These are phyloP conservation scores for Scalopus aquaticus DNA, from an alignment of 2,113 vertebrate species.

Conservation along the genomic window DNA sequence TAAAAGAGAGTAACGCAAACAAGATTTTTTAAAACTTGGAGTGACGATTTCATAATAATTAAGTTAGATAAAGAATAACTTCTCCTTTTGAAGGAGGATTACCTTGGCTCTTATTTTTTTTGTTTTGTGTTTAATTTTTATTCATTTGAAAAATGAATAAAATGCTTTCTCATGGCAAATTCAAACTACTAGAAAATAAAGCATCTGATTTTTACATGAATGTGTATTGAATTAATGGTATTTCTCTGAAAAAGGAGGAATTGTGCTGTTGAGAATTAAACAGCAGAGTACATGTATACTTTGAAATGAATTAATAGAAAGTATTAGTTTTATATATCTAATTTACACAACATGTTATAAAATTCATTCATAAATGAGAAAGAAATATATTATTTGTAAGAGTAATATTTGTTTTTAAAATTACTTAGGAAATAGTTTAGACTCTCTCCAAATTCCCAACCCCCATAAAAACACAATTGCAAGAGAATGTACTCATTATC, in stretches of 20 bases:
- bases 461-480: neutral
- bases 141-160: slow-evolving; percentile 79
- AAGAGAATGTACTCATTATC: neutral
- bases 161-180: slow-evolving; percentile 79
- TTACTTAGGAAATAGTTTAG: neutral
- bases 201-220: slow-evolving; percentile 79
- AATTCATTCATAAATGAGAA: slow-evolving; percentile 10
- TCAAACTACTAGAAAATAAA: slow-evolving; percentile 78
- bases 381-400: neutral
- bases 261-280: slow-evolving; percentile 74
- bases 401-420: neutral
- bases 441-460: neutral
- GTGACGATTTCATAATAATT: neutral
- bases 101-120: slow-evolving; percentile 56
- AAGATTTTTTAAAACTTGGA: neutral
- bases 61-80: neutral
- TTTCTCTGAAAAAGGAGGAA: slow-evolving; percentile 78
- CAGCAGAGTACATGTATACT: neutral
- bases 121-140: slow-evolving; percentile 81
- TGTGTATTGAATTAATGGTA: slow-evolving; percentile 82
- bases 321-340: slow-evolving; percentile 19
- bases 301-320: slow-evolving; percentile 11
- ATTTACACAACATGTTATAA: neutral
- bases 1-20: neutral
- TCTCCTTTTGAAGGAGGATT: neutral